These are phyloP conservation scores for Maconellicoccus hirsutus DNA, from an alignment of 1,140 invertebrate genomes.

Conservation along the genomic window DNA sequence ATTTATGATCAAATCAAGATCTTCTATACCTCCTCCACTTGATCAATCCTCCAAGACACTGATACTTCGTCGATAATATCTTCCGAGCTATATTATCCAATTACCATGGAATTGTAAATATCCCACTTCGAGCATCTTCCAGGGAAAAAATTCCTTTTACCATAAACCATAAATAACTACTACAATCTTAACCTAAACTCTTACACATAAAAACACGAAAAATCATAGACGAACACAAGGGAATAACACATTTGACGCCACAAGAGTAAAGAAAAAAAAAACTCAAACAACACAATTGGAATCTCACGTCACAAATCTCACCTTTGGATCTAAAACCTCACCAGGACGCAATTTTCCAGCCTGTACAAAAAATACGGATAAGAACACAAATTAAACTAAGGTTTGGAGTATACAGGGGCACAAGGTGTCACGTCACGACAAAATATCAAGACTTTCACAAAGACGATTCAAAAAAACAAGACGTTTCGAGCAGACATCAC, in stretches of 20 bases:
- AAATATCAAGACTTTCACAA: conserved; percentile 17
- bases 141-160: too few relatives aligned
- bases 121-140: too few relatives aligned
- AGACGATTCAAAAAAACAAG: conserved; percentile 5
- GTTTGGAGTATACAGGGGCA: conserved; percentile 15
- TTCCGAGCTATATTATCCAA: too few relatives aligned
- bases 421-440: neutral
- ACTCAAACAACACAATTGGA: conserved; percentile 36
- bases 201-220: conserved; percentile 15
- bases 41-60: too few relatives aligned
- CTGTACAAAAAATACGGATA: conserved; percentile 35
- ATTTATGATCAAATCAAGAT: too few relatives aligned
- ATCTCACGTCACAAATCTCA: conserved; percentile 47
- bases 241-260: conserved; percentile 30
- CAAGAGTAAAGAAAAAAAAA: conserved; percentile 29
- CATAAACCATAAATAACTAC: too few relatives aligned
- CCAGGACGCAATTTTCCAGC: conserved; percentile 62
- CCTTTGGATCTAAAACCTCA: conserved; percentile 64
- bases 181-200: conserved; percentile 5
- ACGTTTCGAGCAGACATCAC: conserved; percentile 22
- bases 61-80: too few relatives aligned
- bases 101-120: too few relatives aligned
- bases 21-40: too few relatives aligned
- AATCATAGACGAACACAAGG: conserved; percentile 29
- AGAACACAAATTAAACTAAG: conserved; percentile 18